Percentiles rank a stretch among this genome's conserved stretches.
Evolutionary conservation across 1,140 invertebrate genomes (phyloP).

Genomic region (Camponotus pennsylvanicus): DNA sequence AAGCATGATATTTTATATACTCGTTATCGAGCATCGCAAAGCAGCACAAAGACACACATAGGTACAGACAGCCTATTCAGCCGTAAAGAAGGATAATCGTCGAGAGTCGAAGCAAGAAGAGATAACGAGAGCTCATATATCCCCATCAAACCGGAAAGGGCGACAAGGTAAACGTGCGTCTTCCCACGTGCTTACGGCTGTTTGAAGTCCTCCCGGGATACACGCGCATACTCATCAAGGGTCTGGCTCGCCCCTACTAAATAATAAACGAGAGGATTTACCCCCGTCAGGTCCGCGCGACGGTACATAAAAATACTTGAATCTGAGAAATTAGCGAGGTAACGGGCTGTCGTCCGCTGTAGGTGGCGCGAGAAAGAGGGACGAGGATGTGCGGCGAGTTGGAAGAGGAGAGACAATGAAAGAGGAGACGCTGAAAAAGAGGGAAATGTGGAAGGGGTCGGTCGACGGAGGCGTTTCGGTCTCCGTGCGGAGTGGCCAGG

Average conservation of each 20-base stretch:
- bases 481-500: conserved; percentile 72
- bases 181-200: conserved; percentile 48
- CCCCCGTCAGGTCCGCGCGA: conserved; percentile 76
- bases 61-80: conserved; percentile 47
- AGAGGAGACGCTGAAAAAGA: conserved; percentile 61
- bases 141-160: conserved; percentile 79
- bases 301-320: conserved; percentile 86
- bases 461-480: conserved; percentile 73
- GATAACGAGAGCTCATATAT: conserved; percentile 81
- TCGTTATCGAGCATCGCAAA: conserved; percentile 25
- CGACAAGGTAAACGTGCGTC: conserved; percentile 77
- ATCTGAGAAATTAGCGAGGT: conserved; percentile 87
- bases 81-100: conserved; percentile 71
- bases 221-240: background rate
- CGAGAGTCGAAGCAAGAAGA: conserved; percentile 78
- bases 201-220: conserved; percentile 34
- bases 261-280: conserved; percentile 87
- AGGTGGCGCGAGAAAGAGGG: conserved; percentile 29
- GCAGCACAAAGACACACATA: background rate
- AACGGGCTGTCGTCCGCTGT: conserved; percentile 78
- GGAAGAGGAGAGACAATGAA: conserved; percentile 54
- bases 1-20: conserved; percentile 10
- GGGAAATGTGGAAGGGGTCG: conserved; percentile 46
- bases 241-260: conserved; percentile 79
- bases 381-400: conserved; percentile 45